A percentile compares a stretch with the other conserved stretches of the same genome.
Conservation (phyloP, 2,113 vertebrate species). For the Tragelaphus imberbis region DNA sequence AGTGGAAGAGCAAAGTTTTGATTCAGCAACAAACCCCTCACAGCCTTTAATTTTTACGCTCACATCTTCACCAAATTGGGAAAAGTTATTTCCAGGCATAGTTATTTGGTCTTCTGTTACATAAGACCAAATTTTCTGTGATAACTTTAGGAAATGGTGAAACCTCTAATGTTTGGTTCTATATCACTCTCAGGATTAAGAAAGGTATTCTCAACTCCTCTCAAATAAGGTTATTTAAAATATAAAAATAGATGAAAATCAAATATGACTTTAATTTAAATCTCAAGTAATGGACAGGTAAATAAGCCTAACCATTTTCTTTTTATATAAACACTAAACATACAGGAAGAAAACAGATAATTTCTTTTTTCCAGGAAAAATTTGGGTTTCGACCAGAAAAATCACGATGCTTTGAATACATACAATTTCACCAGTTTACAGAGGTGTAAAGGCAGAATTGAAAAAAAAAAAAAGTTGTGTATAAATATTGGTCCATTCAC, state of each 20-base stretch:
- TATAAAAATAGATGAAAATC: neutral
- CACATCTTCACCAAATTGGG: neutral
- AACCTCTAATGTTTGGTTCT: neutral
- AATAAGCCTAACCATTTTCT: slow-evolving; percentile 11
- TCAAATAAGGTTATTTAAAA: slow-evolving; percentile 8
- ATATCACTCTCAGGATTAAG: neutral
- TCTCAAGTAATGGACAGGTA: slow-evolving; percentile 3
- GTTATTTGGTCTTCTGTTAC: neutral
- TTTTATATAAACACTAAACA: neutral
- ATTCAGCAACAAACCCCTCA: neutral
- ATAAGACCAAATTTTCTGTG: slow-evolving; percentile 5
- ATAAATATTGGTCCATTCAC: slow-evolving; percentile 25
- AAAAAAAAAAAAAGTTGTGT: neutral
- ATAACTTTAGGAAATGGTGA: neutral
- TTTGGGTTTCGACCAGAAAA: slow-evolving; percentile 43
- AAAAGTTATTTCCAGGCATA: neutral
- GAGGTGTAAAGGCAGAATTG: neutral
- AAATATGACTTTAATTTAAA: slow-evolving; percentile 12
- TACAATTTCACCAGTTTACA: slow-evolving; percentile 34
- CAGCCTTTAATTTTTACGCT: neutral
- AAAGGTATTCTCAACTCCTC: neutral
- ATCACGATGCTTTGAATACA: slow-evolving; percentile 48
- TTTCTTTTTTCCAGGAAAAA: slow-evolving; percentile 48
- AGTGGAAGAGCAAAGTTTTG: neutral
- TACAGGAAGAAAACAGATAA: slow-evolving; percentile 20